These are phyloP conservation scores for Taxidea taxus DNA, from an alignment of 2,113 vertebrate species.

Conservation along the genomic window DNA sequence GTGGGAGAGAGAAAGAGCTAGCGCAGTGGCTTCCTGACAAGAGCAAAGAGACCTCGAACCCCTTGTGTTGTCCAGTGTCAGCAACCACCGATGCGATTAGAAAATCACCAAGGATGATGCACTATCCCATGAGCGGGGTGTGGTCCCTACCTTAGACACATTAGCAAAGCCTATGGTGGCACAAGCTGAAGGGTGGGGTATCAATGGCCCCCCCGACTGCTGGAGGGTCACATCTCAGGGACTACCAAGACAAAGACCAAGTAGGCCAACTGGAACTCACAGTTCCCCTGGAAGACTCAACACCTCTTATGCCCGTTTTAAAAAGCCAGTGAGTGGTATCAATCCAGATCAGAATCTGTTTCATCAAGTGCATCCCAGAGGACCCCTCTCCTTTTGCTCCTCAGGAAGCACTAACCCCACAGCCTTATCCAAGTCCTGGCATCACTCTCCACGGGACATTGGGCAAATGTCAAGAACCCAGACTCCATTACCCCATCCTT, in stretches of 20 bases:
- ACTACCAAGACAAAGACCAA: background rate
- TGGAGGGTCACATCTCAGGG: background rate
- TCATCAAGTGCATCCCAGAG: background rate
- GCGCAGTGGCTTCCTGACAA: rapidly evolving
- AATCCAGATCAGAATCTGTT: rapidly evolving
- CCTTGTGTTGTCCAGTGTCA: background rate
- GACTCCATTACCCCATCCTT: background rate
- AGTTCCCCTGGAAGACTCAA: rapidly evolving
- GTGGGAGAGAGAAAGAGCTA: too few species aligned
- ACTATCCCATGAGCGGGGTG: rapidly evolving
- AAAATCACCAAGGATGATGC: background rate
- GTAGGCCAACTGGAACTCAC: rapidly evolving
- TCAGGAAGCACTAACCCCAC: background rate
- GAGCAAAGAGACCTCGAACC: rapidly evolving
- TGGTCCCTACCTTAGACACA: rapidly evolving
- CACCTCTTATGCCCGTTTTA: background rate
- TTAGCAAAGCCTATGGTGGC: background rate
- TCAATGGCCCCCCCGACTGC: rapidly evolving
- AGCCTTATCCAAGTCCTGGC: rapidly evolving
- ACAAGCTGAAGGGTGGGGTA: background rate
- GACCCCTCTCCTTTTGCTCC: background rate
- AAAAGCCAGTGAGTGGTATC: background rate
- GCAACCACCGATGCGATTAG: rapidly evolving
- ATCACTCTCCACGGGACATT: background rate
- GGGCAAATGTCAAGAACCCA: background rate